These are phyloP conservation scores for Prunella fulvescens DNA, from an alignment of 2,113 vertebrate species.

Conservation along the genomic window DNA sequence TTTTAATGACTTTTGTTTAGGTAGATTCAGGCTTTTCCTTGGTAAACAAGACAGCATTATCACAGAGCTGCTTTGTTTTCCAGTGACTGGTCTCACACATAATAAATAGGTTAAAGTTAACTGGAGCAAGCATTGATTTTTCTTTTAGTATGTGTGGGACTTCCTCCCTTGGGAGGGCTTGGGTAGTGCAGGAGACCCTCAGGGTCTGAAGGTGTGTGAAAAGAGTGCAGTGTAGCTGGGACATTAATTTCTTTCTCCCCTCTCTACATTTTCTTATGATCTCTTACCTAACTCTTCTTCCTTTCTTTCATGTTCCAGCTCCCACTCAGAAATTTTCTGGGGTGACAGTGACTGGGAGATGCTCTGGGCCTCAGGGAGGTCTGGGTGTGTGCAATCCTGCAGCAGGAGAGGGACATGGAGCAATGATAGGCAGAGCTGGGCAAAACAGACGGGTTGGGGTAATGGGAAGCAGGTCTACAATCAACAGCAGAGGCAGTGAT, in stretches of 20 bases:
- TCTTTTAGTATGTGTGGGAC: background rate
- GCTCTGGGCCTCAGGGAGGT: too few relatives aligned
- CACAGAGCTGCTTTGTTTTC: slow-evolving; percentile 29
- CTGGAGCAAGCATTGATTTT: slow-evolving; percentile 23
- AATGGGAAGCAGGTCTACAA: background rate
- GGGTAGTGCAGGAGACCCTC: background rate
- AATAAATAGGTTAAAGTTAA: slow-evolving; percentile 40
- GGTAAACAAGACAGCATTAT: slow-evolving; percentile 6
- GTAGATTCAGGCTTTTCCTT: background rate
- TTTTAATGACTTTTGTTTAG: background rate
- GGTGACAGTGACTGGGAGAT: background rate
- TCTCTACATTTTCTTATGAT: background rate
- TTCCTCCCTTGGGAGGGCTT: background rate
- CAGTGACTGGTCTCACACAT: background rate
- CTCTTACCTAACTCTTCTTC: background rate
- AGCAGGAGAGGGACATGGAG: background rate
- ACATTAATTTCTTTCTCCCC: background rate
- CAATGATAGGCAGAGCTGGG: background rate
- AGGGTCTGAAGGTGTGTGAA: background rate
- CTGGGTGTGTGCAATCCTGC: background rate
- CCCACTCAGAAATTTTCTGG: background rate
- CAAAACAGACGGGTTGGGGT: background rate
- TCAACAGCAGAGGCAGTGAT: background rate
- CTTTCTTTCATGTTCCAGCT: background rate
- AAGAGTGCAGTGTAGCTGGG: background rate